Evolutionary conservation across 1,140 invertebrate genomes (phyloP), one percentile per base, ranked within the genome.

Genomic region (Drosophila malerkotliana): DNA sequence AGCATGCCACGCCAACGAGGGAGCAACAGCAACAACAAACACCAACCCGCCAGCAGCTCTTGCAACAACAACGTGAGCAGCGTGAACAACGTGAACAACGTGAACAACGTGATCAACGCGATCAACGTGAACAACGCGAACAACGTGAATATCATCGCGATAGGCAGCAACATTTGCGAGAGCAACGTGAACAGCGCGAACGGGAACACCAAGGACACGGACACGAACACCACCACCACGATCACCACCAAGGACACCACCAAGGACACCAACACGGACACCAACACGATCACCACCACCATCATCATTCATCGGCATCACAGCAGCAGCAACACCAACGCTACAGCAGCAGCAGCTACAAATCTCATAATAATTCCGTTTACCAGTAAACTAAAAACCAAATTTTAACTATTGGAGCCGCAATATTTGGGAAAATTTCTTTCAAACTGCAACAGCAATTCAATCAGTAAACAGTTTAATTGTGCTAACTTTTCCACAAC

Each of bases 311-410:
- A 81, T 69, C 77, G 45, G 14, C 68, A 78, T 21, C 76, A 79
- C 79, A 83, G 47, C 79, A 83, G 47, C 79, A 83, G 55, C 82
- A 79, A 54, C 68, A 79, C 15, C 67, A 82, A 49, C 83, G 83
- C 79, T 87, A 85, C 77, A 85, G 60, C 72, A 76, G 71, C 59
- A 83, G 77, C 73, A 88, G 79, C 87, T 90, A 85, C 68, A 90
- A 91, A 79, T 68, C 66, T 77, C 82, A 91, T 91, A 83, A 91
- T 91, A 91, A 91, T 91, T 91, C 89, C 89, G 89, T 91, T 91
- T 91, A 91, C 89, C 89, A 91, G 77, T 91, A 89, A 90, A 78
- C 8, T 68, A 74, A 49, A 68, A 52, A 37, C 62, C 58, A 32
- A 71, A 58, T 32, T 74, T 34, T 32, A 60, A 54, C 32, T 68